Percentiles rank a stretch among this genome's conserved stretches.
Conservation (phyloP, 53 echinoderm and acorn worm species). For the Luidia sarsii region DNA sequence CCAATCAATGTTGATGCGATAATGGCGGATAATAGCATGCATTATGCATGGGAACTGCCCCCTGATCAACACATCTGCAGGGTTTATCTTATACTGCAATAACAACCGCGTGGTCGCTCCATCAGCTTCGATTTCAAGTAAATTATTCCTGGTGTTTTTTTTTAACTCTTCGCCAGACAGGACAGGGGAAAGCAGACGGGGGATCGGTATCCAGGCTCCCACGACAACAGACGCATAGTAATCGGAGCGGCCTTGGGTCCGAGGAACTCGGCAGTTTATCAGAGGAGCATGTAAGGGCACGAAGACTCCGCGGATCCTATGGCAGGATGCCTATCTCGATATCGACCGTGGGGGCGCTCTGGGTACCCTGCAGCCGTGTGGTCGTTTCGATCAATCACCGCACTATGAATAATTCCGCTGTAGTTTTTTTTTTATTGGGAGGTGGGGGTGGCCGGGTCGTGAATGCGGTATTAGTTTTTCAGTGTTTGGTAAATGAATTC, state of each 20-base stretch:
- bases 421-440: constrained; percentile 4
- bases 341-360: constrained; percentile 60
- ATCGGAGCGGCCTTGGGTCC: background rate
- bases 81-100: constrained; percentile 55
- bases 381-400: constrained; percentile 34
- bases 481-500: constrained; percentile 34
- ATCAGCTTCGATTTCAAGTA: constrained; percentile 42
- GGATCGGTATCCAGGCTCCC: constrained; percentile 26
- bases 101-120: constrained; percentile 30
- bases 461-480: too few species aligned
- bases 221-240: constrained; percentile 33
- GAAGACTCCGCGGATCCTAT: constrained; percentile 32
- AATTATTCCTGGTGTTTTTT: constrained; percentile 33
- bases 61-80: background rate
- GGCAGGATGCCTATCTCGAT: constrained; percentile 15
- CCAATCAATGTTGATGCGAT: constrained; percentile 29
- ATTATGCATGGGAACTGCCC: constrained; percentile 35
- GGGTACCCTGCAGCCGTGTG: constrained; percentile 25
- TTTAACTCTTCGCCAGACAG: background rate
- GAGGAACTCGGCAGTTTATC: background rate
- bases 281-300: constrained; percentile 45
- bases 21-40: constrained; percentile 40
- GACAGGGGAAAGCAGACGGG: background rate
- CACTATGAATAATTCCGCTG: constrained; percentile 26
- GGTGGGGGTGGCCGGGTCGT: too few species aligned